Evolutionary conservation across 2,797 vertebrate species (phyloP), one percentile per base, ranked within the genome.

Genomic region (Bryconaethiops microstoma): DNA sequence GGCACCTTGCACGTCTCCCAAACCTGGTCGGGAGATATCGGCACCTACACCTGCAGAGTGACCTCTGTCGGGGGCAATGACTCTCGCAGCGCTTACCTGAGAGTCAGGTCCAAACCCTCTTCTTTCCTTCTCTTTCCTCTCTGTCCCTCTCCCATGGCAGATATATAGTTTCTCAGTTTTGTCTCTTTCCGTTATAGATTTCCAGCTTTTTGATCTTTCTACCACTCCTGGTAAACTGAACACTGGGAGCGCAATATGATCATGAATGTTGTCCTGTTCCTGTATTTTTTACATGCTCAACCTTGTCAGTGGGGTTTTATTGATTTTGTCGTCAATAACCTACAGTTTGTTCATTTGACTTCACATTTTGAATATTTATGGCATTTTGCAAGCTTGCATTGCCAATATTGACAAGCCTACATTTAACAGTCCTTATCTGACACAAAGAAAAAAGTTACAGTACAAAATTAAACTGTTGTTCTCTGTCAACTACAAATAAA

Each of bases 11-110:
- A 98, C 89, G 96, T 99, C 90, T 96, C 96, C n/a, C 98, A 99
- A 85, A 99, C 98, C 1, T 99, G 97, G 98, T 99, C 98, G 0
- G 98, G 98, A 0, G 98, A 99, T 92, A 98, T 98, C 0, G 97
- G 97, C 84, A 98, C 95, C 0, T 99, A 99, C 92, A 97, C 96
- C 17, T 99, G 98, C 93, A 92, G 94, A 3, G 96, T 99, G 83
- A 91, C 96, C 23, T 99, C 98, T 0, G 95, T 97, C 0, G 98
- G 97, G 0, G 98, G 97, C 83, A 99, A 99, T 2, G 98, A 98
- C 89, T 97, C 98, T 0, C 96, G 93, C 82, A 97, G 91, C 1
- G 97, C 97, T 0, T 95, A 98, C 89, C 95, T 99, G 23, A 94
- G 97, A 0, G 97, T 99, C 93, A 96, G 97, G 98, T 99, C 89